Evolutionary conservation across 2,113 vertebrate genomes (phyloP), one percentile per base, ranked within the genome.

Genomic region (Marmota monax): DNA sequence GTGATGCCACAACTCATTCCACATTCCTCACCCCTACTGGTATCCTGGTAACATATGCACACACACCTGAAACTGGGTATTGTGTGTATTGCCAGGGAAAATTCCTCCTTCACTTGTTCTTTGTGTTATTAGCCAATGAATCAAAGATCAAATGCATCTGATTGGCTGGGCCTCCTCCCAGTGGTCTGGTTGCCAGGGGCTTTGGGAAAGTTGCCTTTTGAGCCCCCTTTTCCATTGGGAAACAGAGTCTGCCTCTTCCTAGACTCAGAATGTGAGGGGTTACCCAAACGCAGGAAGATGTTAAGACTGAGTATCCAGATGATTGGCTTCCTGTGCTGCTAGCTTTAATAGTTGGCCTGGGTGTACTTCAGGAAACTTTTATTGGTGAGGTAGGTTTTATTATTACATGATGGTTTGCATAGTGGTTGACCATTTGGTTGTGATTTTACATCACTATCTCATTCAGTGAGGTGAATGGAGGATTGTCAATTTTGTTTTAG

Each of bases 1-100:
- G 37, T 34, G 0, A 0, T 2, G 11, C 42, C 79, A 37, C 34
- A 10, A 5, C 22, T 37, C 27, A 11, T 39, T 4, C 17, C 25
- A 61, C 85, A 61, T 0, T 34, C 25, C 2, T 48, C 4, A 0
- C 13, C 27, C 22, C n/a, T 76, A 0, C 29, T 80, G 17, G 18
- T 14, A 0, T 13, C 72, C 72, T 90, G 53, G 3, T 27, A 3
- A 16, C 27, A 16, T 1, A 10, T 13, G 48, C 22, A 51, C 20
- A 39, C 29, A 7, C 0, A 3, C 20, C 39, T 51, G 84, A 51
- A 4, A 2, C 4, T 53, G 51, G n/a, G 34, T 10, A 20, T 61
- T 58, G 8, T 70, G 17, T n/a, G 5, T 5, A 25, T 37, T 29
- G 23, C 65, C 3, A n/a, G 77, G 17, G 42, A 25, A n/a, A n/a